Evolutionary conservation across 1,140 invertebrate species (phyloP).

Genomic region (Probaryconus sp.): DNA sequence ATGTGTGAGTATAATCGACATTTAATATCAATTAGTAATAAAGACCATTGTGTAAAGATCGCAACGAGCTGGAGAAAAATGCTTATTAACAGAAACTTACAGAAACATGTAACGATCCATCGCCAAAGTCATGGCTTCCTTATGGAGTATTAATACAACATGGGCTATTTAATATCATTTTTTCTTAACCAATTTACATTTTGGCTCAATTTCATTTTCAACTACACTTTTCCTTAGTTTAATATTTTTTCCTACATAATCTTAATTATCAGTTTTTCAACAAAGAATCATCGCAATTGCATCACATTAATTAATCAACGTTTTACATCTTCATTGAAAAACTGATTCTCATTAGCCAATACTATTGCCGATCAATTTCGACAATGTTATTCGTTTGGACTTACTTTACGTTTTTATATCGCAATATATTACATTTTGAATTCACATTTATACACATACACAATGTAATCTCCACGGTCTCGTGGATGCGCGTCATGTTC

Average conservation of each 20-base stretch:
- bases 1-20: too few species aligned
- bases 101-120: constrained; percentile 7
- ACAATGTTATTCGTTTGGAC: too few species aligned
- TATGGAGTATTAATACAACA: constrained; percentile 37
- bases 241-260: constrained; percentile 12
- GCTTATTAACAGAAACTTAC: background rate
- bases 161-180: constrained; percentile 43
- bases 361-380: too few species aligned
- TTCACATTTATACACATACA: constrained; percentile 64
- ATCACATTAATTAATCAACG: too few species aligned
- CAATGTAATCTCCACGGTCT: constrained; percentile 32
- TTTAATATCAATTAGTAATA: too few species aligned
- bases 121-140: constrained; percentile 22
- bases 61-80: too few species aligned
- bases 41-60: too few species aligned
- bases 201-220: constrained; percentile 22
- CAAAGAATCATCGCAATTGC: constrained; percentile 2
- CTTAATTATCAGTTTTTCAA: constrained; percentile 25
- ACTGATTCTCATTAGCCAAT: constrained; percentile 12
- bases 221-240: constrained; percentile 23
- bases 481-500: constrained; percentile 47
- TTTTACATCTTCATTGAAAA: constrained; percentile 19
- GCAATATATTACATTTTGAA: constrained; percentile 65
- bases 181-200: background rate
- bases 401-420: constrained; percentile 22